These are phyloP conservation scores for Kuschelorhynchus macadamiae DNA, from an alignment of 2,888 invertebrate species.

Conservation along the genomic window DNA sequence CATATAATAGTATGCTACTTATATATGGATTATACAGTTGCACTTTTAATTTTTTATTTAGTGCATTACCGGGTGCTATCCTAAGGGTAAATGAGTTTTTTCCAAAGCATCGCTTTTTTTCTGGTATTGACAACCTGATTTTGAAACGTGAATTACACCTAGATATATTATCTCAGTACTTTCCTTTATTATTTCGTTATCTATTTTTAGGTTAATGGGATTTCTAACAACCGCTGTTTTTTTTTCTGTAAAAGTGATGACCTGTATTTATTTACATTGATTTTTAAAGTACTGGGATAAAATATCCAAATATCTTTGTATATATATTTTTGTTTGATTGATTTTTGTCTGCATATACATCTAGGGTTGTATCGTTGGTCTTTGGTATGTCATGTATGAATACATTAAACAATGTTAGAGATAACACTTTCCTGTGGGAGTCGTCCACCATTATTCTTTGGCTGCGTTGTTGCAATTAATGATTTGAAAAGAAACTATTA, in stretches of 20 bases:
- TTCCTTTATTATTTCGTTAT: background rate
- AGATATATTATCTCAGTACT: background rate
- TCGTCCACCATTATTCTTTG: too few species aligned
- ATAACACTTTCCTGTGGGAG: slow-evolving; percentile 7
- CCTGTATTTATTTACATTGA: background rate
- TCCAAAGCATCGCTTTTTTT: background rate
- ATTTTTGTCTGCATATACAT: background rate
- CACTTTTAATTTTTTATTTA: background rate
- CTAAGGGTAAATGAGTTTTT: background rate
- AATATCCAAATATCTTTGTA: background rate
- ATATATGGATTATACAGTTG: background rate
- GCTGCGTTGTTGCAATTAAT: too few species aligned
- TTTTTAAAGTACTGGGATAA: background rate
- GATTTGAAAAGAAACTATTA: too few species aligned
- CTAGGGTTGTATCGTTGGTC: background rate
- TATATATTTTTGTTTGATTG: background rate
- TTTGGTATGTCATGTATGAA: slow-evolving; percentile 9
- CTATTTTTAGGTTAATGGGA: background rate
- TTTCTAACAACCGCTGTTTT: background rate
- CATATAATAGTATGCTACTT: background rate
- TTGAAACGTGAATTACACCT: background rate
- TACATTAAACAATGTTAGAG: background rate
- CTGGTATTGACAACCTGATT: background rate
- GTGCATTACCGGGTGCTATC: too few species aligned
- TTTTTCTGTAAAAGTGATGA: too few species aligned